A percentile compares a stretch with the other conserved stretches of the same genome.
phyloP scores from a whole-genome alignment of 2,113 vertebrate genomes.

The Cygnus buccinator region DNA sequence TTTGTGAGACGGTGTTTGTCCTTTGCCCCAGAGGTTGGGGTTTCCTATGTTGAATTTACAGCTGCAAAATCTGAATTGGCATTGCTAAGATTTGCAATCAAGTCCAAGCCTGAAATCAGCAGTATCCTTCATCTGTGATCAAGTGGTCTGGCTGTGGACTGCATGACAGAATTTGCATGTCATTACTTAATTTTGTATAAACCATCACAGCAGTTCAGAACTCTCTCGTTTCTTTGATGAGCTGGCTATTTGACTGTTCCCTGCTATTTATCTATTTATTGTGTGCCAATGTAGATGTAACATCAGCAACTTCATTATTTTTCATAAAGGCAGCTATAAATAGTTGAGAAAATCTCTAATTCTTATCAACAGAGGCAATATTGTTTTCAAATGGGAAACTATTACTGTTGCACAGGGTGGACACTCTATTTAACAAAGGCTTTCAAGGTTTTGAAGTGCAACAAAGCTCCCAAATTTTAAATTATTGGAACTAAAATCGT shows the following conservation, averaged over 20 bases:
- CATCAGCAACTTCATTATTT: slow-evolving; percentile 38
- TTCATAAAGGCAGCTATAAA: slow-evolving; percentile 27
- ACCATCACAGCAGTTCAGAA: not conserved
- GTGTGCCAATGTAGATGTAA: not conserved
- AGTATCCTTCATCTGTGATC: slow-evolving; percentile 1
- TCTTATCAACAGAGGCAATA: slow-evolving; percentile 35
- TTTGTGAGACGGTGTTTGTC: not conserved
- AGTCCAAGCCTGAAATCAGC: slow-evolving; percentile 30
- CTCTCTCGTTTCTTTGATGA: slow-evolving; percentile 28
- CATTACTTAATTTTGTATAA: slow-evolving; percentile 50
- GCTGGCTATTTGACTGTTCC: slow-evolving; percentile 27
- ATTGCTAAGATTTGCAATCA: slow-evolving; percentile 27
- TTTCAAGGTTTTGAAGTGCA: not conserved
- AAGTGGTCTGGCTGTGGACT: slow-evolving; percentile 22
- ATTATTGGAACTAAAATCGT: not conserved
- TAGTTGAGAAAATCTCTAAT: not conserved
- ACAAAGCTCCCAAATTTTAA: not conserved
- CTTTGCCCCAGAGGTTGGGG: not conserved
- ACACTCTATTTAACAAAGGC: not conserved
- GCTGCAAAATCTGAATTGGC: not conserved
- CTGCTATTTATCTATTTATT: slow-evolving; percentile 37
- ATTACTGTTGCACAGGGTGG: not conserved
- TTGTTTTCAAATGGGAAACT: slow-evolving; percentile 32
- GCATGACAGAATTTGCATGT: slow-evolving; percentile 31
- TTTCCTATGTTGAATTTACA: not conserved